A percentile compares a stretch with the other conserved stretches of the same genome.
Evolutionary conservation across 1,140 invertebrate genomes (phyloP).

Genomic region (Eriosoma lanigerum): DNA sequence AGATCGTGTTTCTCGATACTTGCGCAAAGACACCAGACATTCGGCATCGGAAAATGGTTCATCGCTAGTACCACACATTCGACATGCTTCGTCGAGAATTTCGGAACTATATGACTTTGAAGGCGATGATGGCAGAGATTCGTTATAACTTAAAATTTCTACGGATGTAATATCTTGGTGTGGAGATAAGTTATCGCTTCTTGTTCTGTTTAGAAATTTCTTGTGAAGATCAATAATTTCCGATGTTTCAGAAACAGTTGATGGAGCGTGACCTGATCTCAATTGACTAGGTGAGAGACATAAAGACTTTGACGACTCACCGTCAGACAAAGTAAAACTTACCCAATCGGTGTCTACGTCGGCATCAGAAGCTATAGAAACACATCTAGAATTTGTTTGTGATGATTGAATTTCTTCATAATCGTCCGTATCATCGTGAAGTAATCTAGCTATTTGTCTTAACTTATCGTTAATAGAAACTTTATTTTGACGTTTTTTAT

Average conservation of each 20-base stretch:
- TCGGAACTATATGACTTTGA: constrained; percentile 68
- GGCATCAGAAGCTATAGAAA: constrained; percentile 44
- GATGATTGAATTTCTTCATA: constrained; percentile 42
- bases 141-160: constrained; percentile 25
- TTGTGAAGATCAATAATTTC: constrained; percentile 68
- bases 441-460: constrained; percentile 27
- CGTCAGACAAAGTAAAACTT: constrained; percentile 22
- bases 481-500: neutral
- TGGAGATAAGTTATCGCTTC: constrained; percentile 62
- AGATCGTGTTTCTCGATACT: constrained; percentile 50
- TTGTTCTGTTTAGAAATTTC: constrained; percentile 67
- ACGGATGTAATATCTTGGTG: neutral
- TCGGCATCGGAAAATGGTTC: constrained; percentile 51
- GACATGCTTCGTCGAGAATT: constrained; percentile 63
- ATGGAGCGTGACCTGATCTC: constrained; percentile 59
- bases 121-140: constrained; percentile 65
- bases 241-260: constrained; percentile 61
- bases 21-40: constrained; percentile 41
- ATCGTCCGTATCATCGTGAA: constrained; percentile 29
- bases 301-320: constrained; percentile 56
- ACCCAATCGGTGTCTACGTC: constrained; percentile 34
- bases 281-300: constrained; percentile 71
- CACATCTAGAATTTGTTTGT: constrained; percentile 19
- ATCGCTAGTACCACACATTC: constrained; percentile 50
- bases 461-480: constrained; percentile 2